Base-by-base conservation (phyloP, 2,888 invertebrate species). In the Andrena dorsata region DNA sequence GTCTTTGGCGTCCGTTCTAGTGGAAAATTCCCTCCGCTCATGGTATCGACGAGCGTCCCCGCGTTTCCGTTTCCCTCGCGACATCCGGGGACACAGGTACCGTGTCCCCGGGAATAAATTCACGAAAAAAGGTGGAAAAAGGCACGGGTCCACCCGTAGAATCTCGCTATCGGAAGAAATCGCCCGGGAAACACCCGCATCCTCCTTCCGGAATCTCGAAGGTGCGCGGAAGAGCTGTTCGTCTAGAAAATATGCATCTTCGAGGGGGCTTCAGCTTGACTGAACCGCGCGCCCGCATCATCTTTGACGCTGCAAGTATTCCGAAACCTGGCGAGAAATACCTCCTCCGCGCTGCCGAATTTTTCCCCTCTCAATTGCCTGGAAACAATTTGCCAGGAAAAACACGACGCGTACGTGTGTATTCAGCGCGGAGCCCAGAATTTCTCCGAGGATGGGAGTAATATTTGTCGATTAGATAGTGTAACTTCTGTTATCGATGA, bases 171-270 rank as follows among this genome's bases (percentile, higher is more conserved):
- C 83, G 82, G 79, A 74, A 68, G 82, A 79, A 83, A 83, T 83
- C 86, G 82, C 56, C 69, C 76, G 71, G 53, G 68, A 82, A 79
- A 77, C 84, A 80, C 87, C 87, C 87, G 87, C 88, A 87, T 87
- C 84, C 84, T 79, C 60, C 76, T 78, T 64, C 69, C 58, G 56
- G 78, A 63, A 77, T 74, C 60, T 64, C 76, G 73, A 75, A 51
- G 72, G 68, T 35, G 80, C 51, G 65, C 73, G 53, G 49, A 51
- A 56, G 64, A 87, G 80, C 83, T 87, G 88, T 87, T 90, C 90
- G 86, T 51, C 82, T 79, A 89, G 90, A 90, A 90, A 90, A 90
- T 90, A 86, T 89, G 89, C 90, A 87, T 90, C 88, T 79, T 76
- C 79, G 28, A 35, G 69, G 75, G 69, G 28, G 83, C 75, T 79